These are phyloP conservation scores for Lutjanus argentimaculatus DNA, from an alignment of 2,797 vertebrate genomes.

Conservation along the genomic window DNA sequence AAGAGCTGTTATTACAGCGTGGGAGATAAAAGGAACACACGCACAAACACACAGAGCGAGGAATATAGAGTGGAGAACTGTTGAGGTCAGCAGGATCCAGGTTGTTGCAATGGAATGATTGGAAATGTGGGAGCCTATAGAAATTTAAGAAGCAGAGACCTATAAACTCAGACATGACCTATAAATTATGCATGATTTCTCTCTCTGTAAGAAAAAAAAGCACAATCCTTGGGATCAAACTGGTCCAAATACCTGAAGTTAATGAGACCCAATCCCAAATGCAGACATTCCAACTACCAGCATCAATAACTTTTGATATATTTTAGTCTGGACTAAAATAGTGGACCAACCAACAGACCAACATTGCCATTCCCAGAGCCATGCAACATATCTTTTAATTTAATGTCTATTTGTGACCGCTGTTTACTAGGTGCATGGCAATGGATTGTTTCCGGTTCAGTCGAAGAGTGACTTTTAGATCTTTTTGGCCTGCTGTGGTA, in stretches of 20 bases:
- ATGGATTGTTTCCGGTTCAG: too few relatives aligned
- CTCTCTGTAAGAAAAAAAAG: not conserved
- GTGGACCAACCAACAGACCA: too few relatives aligned
- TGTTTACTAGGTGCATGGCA: too few relatives aligned
- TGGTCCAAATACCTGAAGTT: not conserved
- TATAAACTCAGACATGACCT: not conserved
- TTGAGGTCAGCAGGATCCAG: constrained; percentile 38
- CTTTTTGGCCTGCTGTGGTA: too few relatives aligned
- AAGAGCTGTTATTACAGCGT: constrained; percentile 59
- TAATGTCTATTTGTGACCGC: too few relatives aligned
- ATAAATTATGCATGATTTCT: not conserved
- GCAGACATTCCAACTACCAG: not conserved
- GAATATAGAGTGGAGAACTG: constrained; percentile 25
- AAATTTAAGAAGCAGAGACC: not conserved
- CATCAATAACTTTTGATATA: too few relatives aligned
- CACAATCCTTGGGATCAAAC: not conserved
- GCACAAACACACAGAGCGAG: constrained; percentile 13
- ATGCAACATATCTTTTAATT: too few relatives aligned
- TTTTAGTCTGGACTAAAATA: too few relatives aligned
- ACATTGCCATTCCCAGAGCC: too few relatives aligned
- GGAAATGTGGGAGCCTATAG: not conserved
- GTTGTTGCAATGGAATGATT: constrained; percentile 29
- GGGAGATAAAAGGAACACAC: constrained; percentile 56
- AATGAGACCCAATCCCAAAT: not conserved
- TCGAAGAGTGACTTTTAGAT: too few relatives aligned